Conservation (phyloP, 2,113 vertebrate species). For the Pardalotus punctatus region DNA sequence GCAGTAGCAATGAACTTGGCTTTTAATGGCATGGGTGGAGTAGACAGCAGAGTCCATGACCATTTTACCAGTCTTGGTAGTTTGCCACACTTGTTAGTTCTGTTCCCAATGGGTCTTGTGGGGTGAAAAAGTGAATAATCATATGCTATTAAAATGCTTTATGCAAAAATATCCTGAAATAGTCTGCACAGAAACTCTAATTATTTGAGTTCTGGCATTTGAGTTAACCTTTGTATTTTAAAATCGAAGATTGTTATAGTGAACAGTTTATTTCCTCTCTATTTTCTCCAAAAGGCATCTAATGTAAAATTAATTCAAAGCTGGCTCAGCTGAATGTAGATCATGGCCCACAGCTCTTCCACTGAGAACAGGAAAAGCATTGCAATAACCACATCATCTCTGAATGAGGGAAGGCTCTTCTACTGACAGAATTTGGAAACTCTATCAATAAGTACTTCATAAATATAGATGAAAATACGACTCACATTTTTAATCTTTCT, state of each 20-base stretch:
- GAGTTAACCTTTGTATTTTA: neutral
- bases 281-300: neutral
- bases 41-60: neutral
- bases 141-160: neutral
- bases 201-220: neutral
- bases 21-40: neutral
- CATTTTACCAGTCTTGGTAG: neutral
- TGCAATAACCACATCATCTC: neutral
- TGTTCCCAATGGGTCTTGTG: neutral
- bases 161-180: neutral
- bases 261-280: neutral
- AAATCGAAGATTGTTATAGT: neutral
- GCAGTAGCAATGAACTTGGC: neutral
- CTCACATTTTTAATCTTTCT: neutral
- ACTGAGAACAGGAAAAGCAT: neutral
- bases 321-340: neutral
- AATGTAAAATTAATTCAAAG: neutral
- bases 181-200: neutral
- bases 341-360: neutral
- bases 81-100: neutral
- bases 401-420: neutral
- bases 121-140: neutral
- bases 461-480: slow-evolving; percentile 47
- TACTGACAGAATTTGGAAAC: neutral
- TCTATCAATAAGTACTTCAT: neutral